Conservation (phyloP, 1,140 invertebrate species). For the Trichonephila clavipes region DNA sequence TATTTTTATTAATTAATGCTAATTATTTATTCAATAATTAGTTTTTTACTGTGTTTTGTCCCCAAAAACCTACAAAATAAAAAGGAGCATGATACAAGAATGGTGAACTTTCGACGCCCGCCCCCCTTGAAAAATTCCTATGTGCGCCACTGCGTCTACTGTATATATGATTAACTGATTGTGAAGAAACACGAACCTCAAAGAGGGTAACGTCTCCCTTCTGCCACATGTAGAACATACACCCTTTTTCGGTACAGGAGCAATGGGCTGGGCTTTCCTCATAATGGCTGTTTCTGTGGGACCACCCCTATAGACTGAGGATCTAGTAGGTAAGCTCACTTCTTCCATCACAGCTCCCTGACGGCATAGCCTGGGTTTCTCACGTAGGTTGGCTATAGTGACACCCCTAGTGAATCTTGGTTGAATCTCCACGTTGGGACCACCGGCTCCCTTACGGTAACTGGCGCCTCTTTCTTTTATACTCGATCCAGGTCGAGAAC, state of each 20-base stretch:
- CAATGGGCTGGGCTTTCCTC: conserved; percentile 36
- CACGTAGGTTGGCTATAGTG: conserved; percentile 53
- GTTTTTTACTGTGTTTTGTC: too few species aligned
- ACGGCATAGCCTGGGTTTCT: conserved; percentile 77
- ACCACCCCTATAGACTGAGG: conserved; percentile 46
- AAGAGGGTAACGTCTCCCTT: conserved; percentile 69
- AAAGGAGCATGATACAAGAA: too few species aligned
- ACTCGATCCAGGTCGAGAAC: conserved; percentile 67
- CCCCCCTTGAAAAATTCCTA: too few species aligned
- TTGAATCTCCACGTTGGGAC: conserved; percentile 40
- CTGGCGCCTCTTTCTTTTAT: conserved; percentile 51
- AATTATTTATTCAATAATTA: too few species aligned
- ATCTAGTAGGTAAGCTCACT: neutral
- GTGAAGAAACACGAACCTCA: conserved; percentile 20
- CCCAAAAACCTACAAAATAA: too few species aligned
- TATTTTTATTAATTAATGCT: too few species aligned
- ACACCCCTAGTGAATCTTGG: conserved; percentile 28
- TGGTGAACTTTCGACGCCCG: too few species aligned
- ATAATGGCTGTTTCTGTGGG: conserved; percentile 65
- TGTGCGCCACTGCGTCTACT: too few species aligned
- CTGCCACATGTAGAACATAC: conserved; percentile 77
- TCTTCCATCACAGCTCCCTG: conserved; percentile 76
- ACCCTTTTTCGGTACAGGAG: conserved; percentile 39
- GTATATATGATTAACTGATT: too few species aligned
- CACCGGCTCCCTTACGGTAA: neutral